phyloP scores from a whole-genome alignment of 2,888 invertebrate species.

The Trileptium ribeirensis region DNA sequence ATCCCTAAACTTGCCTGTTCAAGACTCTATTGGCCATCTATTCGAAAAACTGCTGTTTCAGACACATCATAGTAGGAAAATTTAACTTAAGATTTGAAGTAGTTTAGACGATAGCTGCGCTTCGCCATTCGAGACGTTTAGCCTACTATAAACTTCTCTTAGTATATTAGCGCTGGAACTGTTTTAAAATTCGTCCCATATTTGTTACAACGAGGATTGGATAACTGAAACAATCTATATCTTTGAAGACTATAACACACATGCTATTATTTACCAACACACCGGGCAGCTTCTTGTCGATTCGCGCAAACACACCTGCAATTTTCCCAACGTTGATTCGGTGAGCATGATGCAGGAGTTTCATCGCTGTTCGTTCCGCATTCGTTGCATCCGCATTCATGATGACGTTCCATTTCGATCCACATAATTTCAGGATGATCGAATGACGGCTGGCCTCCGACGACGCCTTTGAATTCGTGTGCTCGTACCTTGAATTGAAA shows the following conservation, averaged over 20 bases:
- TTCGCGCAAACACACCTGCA: slow-evolving; percentile 15
- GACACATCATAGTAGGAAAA: no score
- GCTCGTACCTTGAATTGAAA: slow-evolving; percentile 11
- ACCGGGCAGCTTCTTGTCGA: slow-evolving; percentile 1
- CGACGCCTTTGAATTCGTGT: slow-evolving; percentile 4
- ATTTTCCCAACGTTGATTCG: slow-evolving; percentile 12
- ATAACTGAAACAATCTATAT: no score
- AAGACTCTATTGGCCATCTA: no score
- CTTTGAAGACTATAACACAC: background rate
- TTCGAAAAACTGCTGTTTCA: no score
- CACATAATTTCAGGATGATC: background rate
- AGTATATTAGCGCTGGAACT: no score
- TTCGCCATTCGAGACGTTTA: no score
- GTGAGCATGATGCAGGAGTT: background rate
- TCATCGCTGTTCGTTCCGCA: background rate
- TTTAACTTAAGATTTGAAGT: no score
- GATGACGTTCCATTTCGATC: slow-evolving; percentile 11
- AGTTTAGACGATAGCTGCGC: no score
- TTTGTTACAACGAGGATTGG: no score
- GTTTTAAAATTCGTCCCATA: no score
- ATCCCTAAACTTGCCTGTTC: no score
- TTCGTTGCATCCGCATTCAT: slow-evolving; percentile 2
- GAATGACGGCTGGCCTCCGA: background rate
- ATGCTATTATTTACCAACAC: slow-evolving; percentile 15
- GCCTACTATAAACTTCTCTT: no score